Conservation (phyloP, 2,113 vertebrate genomes). For the Eublepharis macularius region DNA sequence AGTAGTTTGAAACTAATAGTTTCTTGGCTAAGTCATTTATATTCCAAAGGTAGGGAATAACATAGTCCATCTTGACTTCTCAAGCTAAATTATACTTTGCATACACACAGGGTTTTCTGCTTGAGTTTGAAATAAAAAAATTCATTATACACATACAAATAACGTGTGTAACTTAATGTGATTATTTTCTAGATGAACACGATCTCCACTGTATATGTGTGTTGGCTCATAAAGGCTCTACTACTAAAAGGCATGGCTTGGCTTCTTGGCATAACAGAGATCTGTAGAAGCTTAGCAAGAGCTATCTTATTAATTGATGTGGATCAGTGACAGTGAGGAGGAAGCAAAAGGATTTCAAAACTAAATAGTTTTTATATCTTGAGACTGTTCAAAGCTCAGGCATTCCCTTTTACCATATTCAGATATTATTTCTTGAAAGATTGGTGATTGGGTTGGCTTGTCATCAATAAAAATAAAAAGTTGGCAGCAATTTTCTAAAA, state of each 20-base stretch:
- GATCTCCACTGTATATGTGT: neutral
- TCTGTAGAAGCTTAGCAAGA: neutral
- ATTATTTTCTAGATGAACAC: neutral
- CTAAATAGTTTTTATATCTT: neutral
- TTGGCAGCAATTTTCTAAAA: neutral
- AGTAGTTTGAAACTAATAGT: slow-evolving; percentile 39
- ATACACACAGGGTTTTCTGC: slow-evolving; percentile 3
- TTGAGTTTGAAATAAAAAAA: neutral
- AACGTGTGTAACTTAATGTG: neutral
- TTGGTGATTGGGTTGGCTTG: neutral
- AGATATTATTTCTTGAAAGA: neutral
- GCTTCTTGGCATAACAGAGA: neutral
- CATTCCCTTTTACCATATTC: neutral
- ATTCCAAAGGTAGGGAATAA: slow-evolving; percentile 36
- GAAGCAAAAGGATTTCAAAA: neutral
- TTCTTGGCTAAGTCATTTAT: slow-evolving; percentile 36
- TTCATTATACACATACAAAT: neutral
- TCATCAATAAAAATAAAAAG: neutral
- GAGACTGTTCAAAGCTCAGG: neutral
- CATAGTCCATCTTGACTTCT: slow-evolving; percentile 10
- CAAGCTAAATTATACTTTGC: slow-evolving; percentile 33
- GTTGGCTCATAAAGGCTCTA: neutral
- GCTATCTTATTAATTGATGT: neutral
- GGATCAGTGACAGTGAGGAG: neutral
- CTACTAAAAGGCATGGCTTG: neutral